These are phyloP conservation scores for Cosmopolites sordidus DNA, from an alignment of 2,888 invertebrate species.

Conservation along the genomic window DNA sequence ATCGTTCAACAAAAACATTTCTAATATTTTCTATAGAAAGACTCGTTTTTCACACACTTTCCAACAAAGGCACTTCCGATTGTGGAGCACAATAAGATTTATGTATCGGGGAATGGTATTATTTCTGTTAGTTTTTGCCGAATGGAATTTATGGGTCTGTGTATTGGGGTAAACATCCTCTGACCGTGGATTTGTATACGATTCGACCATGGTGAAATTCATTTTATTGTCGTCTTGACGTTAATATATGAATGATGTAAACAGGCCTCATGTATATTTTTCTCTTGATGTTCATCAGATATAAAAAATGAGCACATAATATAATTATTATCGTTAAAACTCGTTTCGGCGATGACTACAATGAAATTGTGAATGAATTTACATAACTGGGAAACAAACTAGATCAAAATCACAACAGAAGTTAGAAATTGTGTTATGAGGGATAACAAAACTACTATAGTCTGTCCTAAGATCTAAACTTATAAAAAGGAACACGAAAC, in stretches of 20 bases:
- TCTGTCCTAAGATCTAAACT: too few species aligned
- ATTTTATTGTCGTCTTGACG: neutral
- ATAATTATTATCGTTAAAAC: too few species aligned
- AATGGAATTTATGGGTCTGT: neutral
- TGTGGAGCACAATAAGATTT: constrained; percentile 28
- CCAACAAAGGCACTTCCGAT: constrained; percentile 36
- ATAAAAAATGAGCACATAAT: too few species aligned
- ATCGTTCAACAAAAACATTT: constrained; percentile 30
- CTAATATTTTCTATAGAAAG: constrained; percentile 38
- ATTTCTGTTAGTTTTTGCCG: neutral
- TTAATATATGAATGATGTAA: neutral
- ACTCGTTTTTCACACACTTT: constrained; percentile 39
- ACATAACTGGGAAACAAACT: too few species aligned
- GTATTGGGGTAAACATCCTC: constrained; percentile 1
- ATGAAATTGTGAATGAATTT: too few species aligned
- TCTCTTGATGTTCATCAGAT: too few species aligned
- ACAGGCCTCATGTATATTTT: neutral
- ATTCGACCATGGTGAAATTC: neutral
- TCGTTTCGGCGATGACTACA: too few species aligned
- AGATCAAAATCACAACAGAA: too few species aligned
- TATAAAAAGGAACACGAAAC: too few species aligned
- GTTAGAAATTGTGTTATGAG: too few species aligned
- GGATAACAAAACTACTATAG: too few species aligned
- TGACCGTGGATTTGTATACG: neutral
- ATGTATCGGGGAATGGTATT: constrained; percentile 14